Percentiles rank a stretch among this genome's conserved stretches.
Evolutionary conservation across 2,888 invertebrate species (phyloP).

Genomic region (Disparrhopalites patrizii): DNA sequence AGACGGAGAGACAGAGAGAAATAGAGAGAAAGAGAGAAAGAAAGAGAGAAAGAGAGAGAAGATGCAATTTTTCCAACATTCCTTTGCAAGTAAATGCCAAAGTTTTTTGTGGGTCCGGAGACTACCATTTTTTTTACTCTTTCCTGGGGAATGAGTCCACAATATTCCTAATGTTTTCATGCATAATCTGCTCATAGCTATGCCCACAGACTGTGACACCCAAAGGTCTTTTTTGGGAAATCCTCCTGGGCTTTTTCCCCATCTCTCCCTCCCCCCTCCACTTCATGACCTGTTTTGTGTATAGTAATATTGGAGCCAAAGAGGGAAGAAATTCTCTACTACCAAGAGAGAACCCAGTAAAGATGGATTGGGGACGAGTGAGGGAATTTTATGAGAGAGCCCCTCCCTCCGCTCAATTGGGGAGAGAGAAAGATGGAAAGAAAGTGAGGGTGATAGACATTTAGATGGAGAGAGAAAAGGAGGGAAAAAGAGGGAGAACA

Average conservation of each 20-base stretch:
- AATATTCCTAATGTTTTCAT: constrained; percentile 42
- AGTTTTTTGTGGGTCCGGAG: neutral
- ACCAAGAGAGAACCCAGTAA: too few relatives aligned
- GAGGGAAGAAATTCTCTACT: neutral
- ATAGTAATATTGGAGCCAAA: too few relatives aligned
- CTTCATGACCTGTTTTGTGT: too few relatives aligned
- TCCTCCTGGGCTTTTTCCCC: constrained; percentile 6
- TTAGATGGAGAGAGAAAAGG: too few relatives aligned
- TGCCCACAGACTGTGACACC: constrained; percentile 44
- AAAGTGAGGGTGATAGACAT: too few relatives aligned
- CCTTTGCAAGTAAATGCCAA: constrained; percentile 22
- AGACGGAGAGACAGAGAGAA: too few relatives aligned
- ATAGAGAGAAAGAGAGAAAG: constrained; percentile 2
- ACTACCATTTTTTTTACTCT: too few relatives aligned
- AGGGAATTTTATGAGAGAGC: too few relatives aligned
- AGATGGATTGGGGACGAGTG: too few relatives aligned
- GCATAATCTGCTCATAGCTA: constrained; percentile 43
- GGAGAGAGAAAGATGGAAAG: too few relatives aligned
- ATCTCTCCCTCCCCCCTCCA: neutral
- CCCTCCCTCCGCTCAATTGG: too few relatives aligned
- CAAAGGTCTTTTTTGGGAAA: constrained; percentile 31
- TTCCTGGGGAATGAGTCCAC: constrained; percentile 1
- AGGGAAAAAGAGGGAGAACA: too few relatives aligned
- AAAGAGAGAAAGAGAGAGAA: constrained; percentile 2
- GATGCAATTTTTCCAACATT: neutral